phyloP scores from a whole-genome alignment of 1,140 invertebrate genomes.

The Whitmania pigra region DNA sequence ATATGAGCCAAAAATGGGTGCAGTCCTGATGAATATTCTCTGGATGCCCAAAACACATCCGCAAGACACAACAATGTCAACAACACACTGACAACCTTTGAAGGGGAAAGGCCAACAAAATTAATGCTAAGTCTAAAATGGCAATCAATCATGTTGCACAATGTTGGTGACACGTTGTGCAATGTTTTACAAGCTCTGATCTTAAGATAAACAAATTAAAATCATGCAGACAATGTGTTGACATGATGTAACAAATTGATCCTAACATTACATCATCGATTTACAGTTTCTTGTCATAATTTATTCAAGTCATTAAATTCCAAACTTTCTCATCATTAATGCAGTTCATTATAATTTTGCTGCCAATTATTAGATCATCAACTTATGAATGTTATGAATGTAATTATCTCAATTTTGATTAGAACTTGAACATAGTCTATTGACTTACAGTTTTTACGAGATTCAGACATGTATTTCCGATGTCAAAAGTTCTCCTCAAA shows the following conservation, averaged over 20 bases:
- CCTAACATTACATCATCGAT: not conserved
- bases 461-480: constrained; percentile 5
- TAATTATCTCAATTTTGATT: not conserved
- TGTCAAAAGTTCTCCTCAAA: not conserved
- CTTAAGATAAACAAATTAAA: too few relatives aligned
- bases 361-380: not conserved
- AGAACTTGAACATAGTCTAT: not conserved
- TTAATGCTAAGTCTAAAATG: too few relatives aligned
- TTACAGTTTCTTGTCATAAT: not conserved
- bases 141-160: too few relatives aligned
- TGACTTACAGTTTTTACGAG: constrained; percentile 10
- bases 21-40: not conserved
- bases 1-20: not conserved
- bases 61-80: not conserved
- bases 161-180: too few relatives aligned
- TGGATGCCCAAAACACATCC: not conserved
- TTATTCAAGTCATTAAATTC: not conserved
- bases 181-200: too few relatives aligned
- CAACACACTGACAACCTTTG: not conserved
- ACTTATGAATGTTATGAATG: not conserved
- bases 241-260: not conserved
- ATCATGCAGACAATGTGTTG: too few relatives aligned
- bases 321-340: not conserved
- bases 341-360: not conserved
- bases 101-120: too few relatives aligned